Conservation (phyloP, 2,797 vertebrate genomes). For the Astyanax mexicanus region DNA sequence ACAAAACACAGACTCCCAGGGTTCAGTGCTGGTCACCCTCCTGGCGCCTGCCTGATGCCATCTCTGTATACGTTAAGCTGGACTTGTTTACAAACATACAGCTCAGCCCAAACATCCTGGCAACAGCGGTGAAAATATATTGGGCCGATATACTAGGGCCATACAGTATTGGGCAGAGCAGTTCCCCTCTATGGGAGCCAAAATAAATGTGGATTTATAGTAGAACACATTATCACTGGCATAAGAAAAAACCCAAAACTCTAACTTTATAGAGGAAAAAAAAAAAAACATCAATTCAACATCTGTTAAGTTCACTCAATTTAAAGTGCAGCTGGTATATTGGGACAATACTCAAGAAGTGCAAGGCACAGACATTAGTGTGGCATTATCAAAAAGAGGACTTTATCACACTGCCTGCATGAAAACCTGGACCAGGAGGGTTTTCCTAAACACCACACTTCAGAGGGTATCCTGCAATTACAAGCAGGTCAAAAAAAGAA, state of each 20-base stretch:
- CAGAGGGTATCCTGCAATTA: slow-evolving; percentile 50
- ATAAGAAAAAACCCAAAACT: too few species aligned
- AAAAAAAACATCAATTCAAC: too few species aligned
- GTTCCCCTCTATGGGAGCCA: background rate
- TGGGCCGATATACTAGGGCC: background rate
- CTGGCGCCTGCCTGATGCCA: slow-evolving; percentile 18
- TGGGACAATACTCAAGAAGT: background rate
- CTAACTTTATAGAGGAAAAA: background rate
- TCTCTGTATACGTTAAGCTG: background rate
- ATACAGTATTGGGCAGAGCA: background rate
- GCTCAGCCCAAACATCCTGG: slow-evolving; percentile 27
- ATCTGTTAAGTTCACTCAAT: background rate
- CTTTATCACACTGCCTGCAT: slow-evolving; percentile 24
- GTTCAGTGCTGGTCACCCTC: background rate
- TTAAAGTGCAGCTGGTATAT: background rate
- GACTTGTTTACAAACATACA: slow-evolving; percentile 37
- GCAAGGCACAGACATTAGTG: background rate
- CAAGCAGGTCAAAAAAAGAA: slow-evolving; percentile 40
- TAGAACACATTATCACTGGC: background rate
- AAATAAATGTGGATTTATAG: slow-evolving; percentile 5
- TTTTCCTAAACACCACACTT: slow-evolving; percentile 44
- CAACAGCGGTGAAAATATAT: slow-evolving; percentile 8
- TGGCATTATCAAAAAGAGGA: slow-evolving; percentile 3
- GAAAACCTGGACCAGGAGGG: slow-evolving; percentile 9
- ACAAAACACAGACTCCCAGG: background rate